phyloP scores from a whole-genome alignment of 2,797 vertebrate genomes.

The Brachyrhaphis roseni region DNA sequence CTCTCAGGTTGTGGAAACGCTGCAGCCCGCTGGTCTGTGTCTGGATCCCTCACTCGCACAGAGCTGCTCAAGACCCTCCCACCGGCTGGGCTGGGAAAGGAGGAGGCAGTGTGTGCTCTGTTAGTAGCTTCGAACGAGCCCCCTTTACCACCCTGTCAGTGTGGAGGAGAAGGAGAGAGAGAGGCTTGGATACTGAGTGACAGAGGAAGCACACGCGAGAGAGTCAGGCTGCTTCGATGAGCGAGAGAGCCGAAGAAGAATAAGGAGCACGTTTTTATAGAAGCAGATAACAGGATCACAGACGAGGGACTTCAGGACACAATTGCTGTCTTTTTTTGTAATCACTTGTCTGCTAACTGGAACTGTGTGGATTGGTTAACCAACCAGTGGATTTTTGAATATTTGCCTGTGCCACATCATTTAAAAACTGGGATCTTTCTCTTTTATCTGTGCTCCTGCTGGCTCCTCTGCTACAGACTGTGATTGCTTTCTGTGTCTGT shows the following conservation, averaged over 20 bases:
- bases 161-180: conserved; percentile 55
- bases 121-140: conserved; percentile 74
- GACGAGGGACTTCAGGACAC: conserved; percentile 73
- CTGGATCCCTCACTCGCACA: conserved; percentile 68
- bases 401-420: conserved; percentile 43
- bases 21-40: conserved; percentile 79
- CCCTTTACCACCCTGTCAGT: conserved; percentile 79
- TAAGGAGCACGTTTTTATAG: conserved; percentile 76
- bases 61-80: conserved; percentile 78
- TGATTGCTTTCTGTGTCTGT: conserved; percentile 48
- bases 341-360: conserved; percentile 53
- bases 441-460: conserved; percentile 28
- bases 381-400: conserved; percentile 60
- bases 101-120: conserved; percentile 69
- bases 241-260: conserved; percentile 72
- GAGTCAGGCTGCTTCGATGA: conserved; percentile 73
- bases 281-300: conserved; percentile 76
- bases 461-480: conserved; percentile 45
- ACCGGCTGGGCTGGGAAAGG: conserved; percentile 74
- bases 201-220: conserved; percentile 49
- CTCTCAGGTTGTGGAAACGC: conserved; percentile 77
- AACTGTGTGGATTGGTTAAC: conserved; percentile 65
- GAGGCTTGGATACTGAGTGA: conserved; percentile 44
- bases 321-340: conserved; percentile 43
- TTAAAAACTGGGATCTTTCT: conserved; percentile 59